Base-by-base conservation (phyloP, 1,140 invertebrate species). In the Psix sp. region DNA sequence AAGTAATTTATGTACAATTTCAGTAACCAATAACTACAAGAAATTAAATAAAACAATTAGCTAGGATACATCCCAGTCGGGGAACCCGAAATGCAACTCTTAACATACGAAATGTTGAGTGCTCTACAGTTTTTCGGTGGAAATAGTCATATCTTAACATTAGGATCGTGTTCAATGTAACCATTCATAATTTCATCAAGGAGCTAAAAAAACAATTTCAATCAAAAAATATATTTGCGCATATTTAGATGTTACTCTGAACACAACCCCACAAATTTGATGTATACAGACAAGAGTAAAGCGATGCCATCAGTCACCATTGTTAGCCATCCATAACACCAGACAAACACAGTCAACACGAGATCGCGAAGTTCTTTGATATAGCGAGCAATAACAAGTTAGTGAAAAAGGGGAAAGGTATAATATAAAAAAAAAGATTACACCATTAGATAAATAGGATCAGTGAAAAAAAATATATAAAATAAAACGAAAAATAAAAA, bases 291-390 rank as follows among this genome's bases (percentile, higher is more conserved):
- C 33, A 51, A 62, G 42, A 70, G 43, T 66, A 51, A 67, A 78
- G 74, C 76, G 60, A 74, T 68, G 51, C 62, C 71, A 74, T 80
- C 77, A 79, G 63, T 82, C 80, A 84, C 82, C 81, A 78, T 63
- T 78, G 81, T 84, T 84, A 84, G 81, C 80, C 75, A 75, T 76
- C 78, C 80, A 82, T 75, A 80, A 80, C 36, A 80, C 78, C 81
- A 83, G 74, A 82, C 76, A 81, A 76, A 83, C 74, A 82, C 77
- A 83, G 76, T 60, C 72, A 81, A 80, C 76, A 80, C 67, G 74
- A 48, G 42, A 60, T 72, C 76, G 54, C 60, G 59, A 51, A 38
- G 66, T 77, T 63, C 68, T 59, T 39, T 43, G 45, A 33, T 59
- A 54, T 48, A 62, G 65, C 49, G 63, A 73, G 65, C 52, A 51